Evolutionary conservation across 2,113 vertebrate genomes (phyloP).

Genomic region (Oreotrochilus melanogaster): DNA sequence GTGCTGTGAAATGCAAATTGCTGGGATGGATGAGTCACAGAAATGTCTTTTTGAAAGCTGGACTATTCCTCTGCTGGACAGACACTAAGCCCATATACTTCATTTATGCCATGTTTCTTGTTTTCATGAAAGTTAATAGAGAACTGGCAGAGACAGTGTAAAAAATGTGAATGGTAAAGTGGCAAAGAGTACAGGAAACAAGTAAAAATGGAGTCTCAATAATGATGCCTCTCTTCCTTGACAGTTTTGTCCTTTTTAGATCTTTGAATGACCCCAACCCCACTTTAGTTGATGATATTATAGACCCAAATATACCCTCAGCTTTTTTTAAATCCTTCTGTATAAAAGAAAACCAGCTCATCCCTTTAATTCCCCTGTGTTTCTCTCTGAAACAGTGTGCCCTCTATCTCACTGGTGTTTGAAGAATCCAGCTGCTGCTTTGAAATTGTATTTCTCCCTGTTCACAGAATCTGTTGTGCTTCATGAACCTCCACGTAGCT

Average conservation of each 20-base stretch:
- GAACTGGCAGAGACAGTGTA: background rate
- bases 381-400: background rate
- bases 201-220: background rate
- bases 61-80: background rate
- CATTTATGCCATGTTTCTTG: background rate
- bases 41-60: background rate
- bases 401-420: background rate
- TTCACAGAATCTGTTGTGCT: background rate
- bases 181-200: background rate
- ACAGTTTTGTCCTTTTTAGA: background rate
- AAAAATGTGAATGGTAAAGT: background rate
- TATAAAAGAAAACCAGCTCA: background rate
- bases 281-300: background rate
- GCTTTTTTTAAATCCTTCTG: background rate
- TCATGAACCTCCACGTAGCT: background rate
- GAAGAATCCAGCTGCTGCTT: background rate
- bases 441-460: background rate
- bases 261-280: background rate
- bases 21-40: background rate
- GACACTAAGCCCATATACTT: background rate
- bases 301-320: background rate
- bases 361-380: background rate
- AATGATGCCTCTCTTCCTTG: background rate
- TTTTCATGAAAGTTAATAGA: background rate
- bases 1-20: background rate